Evolutionary conservation across 2,888 invertebrate genomes (phyloP), one percentile per base, ranked within the genome.

Genomic region (Chloromyia formosa): DNA sequence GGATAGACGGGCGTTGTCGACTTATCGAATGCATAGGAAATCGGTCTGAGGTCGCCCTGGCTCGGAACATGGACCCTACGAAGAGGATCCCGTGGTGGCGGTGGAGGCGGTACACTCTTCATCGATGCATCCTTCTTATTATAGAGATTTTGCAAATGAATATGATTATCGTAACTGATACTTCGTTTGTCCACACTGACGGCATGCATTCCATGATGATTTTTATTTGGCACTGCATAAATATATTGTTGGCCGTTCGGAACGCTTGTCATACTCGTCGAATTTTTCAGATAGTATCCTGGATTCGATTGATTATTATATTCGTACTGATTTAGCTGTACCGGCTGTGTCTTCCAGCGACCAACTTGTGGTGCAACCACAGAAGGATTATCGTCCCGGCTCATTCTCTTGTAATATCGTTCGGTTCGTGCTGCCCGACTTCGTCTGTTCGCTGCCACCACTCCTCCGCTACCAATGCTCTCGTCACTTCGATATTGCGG

Each of bases 361-460:
- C 89, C 79, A 83, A 87, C 80, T 84, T 88, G 77, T 85, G 87
- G 82, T 85, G 80, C 80, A 7, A 80, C 81, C 64, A 79, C 80
- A 0, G 82, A 82, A 56, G 82, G 81, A 81, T 91, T 91, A 49
- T 92, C 92, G 78, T 92, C 93, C 75, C 90, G 88, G 14, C 92
- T 92, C 78, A 93, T 84, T 73, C 94, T 88, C 81, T 92, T 92
- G 74, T 92, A 90, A 81, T 94, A 93, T 73, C 94, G 88, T 82
- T 94, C 94, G 72, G 93, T 94, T 79, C 94, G 88, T 0, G 94
- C 93, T 23, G 90, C 89, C 74, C 94, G 87, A 35, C 92, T 90
- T 80, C 89, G 88, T 78, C 90, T 89, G 81, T 88, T 91, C 0
- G 89, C 88, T 75, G 78, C 79, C 16, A 87, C 87, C 16, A 87